Base-by-base conservation (phyloP, 2,797 vertebrate species). In the Sciurus vulgaris region DNA sequence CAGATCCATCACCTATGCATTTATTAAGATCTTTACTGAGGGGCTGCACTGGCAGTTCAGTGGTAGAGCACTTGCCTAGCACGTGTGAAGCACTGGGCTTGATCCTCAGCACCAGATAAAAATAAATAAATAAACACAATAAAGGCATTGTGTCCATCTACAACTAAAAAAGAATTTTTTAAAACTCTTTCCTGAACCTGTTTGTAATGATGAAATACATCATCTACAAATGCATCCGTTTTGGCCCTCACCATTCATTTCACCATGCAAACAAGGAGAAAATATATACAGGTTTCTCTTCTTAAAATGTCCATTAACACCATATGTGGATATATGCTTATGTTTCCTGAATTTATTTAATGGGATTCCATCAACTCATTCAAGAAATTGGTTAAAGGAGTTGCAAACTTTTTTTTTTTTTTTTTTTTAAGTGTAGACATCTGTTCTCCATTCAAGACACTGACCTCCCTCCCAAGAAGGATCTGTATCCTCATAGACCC, bases 301-400 rank as follows among this genome's bases (percentile, higher is more conserved):
- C 72, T 83, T 28, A 78, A 91, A 93, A 70, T 59, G 33, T 26
- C 44, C 26, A 38, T 54, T 83, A 65, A 81, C 54, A 83, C 3
- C 79, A 8, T 35, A 86, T 38, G 38, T 65, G 22, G 5, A 7
- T 61, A 74, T 51, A 33, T 8, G 22, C 12, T 63, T 69, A 26
- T 24, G 61, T 72, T 85, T 77, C 77, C 51, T 51, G 44, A 84
- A 41, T 87, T 93, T 76, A 92, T 67, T 41, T 76, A 72, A 41
- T 54, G 22, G 38, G 41, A 87, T 86, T 92, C 9, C 13, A 49
- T 78, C 14, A 85, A 33, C 30, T 86, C 63, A 49, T 35, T 93
- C 35, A 86, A 93, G 92, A 86, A 67, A 8, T 78, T 69, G 49
- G 17, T 33, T 65, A 73, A 63, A 17, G 44, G 38, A 92, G 3